Base-by-base conservation (phyloP, 2,797 vertebrate genomes). In the Hippoglossus hippoglossus region DNA sequence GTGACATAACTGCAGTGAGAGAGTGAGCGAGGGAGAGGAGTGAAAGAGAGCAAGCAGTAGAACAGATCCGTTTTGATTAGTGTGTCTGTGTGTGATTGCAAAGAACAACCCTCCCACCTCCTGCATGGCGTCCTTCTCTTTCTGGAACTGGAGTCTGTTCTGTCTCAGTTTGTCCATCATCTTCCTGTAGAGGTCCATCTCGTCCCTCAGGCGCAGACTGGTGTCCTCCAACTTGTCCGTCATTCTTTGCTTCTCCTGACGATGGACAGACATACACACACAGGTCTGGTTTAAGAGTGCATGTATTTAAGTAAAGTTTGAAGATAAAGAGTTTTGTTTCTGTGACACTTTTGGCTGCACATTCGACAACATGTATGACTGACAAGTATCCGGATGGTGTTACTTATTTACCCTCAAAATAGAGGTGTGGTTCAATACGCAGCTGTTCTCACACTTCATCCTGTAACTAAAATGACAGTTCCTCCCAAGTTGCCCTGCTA, bases 151-250 rank as follows among this genome's bases (percentile, higher is more conserved):
- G 0, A 96, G 93, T 58, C 97, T 93, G 91, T 96, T 99, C 91
- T 98, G 96, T 26, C 95, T 91, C 86, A 99, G 92, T 85, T 98
- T 99, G 89, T 99, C 98, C 97, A 98, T 98, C 97, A 99, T 96
- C 84, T 97, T 98, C 87, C 95, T 96, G 92, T 99, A 98, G 64
- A 99, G 90, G 81, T 99, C 97, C 96, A 97, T 99, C 93, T 99
- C 98, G 0, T 99, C 98, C 90, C 96, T 98, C 81, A 99, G 94
- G 5, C 98, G 93, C 79, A 99, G 90, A 55, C 96, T 98, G 0
- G 97, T 98, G 90, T 99, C 98, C 68, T 99, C 98, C 86, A 99
- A 80, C 67, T 97, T 94, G 76, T 99, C 97, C 0, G 97, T 97
- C 97, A 99, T 97, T 54, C 97, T 94, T 87, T 99, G 97, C 80